Percentiles rank a stretch among this genome's conserved stretches.
Conservation (phyloP, 1,140 invertebrate genomes). For the Zaprionus camerounensis region DNA sequence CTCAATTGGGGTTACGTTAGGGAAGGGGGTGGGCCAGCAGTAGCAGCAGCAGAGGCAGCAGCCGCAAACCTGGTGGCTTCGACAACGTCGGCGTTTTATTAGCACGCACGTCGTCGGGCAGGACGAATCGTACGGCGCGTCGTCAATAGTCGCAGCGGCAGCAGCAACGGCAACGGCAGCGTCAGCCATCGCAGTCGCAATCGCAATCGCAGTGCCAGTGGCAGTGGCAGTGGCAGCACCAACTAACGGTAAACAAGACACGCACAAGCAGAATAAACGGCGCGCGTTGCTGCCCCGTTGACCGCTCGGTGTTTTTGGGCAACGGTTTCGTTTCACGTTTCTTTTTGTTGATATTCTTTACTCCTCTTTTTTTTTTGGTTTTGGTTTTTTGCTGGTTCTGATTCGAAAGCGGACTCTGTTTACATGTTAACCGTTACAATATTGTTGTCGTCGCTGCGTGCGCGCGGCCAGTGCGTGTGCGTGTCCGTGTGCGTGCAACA, state of each 20-base stretch:
- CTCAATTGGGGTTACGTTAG: constrained; percentile 9
- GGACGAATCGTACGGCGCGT: constrained; percentile 69
- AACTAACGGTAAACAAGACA: constrained; percentile 5
- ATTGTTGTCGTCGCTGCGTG: constrained; percentile 17
- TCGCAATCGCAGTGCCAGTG: constrained; percentile 3
- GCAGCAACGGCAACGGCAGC: constrained; percentile 15
- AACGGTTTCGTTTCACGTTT: not conserved
- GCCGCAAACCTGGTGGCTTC: constrained; percentile 35
- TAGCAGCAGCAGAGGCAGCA: constrained; percentile 13
- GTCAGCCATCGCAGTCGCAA: constrained; percentile 17
- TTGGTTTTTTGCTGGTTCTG: constrained; percentile 31
- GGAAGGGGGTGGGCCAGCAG: constrained; percentile 16
- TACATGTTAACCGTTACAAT: constrained; percentile 28
- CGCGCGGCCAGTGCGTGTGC: not conserved
- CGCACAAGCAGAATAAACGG: not conserved
- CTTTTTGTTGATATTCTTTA: constrained; percentile 10
- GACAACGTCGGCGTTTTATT: constrained; percentile 61
- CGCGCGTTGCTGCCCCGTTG: constrained; percentile 25
- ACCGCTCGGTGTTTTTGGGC: constrained; percentile 17
- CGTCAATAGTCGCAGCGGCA: constrained; percentile 25
- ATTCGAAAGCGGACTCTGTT: constrained; percentile 28
- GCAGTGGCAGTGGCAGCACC: constrained; percentile 20
- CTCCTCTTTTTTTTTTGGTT: constrained; percentile 10
- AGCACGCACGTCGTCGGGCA: constrained; percentile 78
- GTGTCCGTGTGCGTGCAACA: constrained; percentile 28